Evolutionary conservation across 2,113 vertebrate species (phyloP), one percentile per base, ranked within the genome.

Genomic region (Pavo muticus): DNA sequence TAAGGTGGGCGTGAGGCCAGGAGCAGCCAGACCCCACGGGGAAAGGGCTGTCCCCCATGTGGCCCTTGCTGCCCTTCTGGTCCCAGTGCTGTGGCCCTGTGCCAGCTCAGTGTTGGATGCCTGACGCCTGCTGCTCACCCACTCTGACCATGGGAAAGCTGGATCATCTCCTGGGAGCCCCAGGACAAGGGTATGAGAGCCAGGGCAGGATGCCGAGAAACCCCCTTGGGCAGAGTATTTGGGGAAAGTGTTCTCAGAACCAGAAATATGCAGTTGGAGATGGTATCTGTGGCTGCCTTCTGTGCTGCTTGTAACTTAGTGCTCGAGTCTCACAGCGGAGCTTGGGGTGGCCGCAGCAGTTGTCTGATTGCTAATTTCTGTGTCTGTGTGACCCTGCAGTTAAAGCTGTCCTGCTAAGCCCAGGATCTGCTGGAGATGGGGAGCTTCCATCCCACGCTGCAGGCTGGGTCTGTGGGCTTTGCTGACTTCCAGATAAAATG

Each of bases 391-490:
- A 54, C 4, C 83, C 47, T 94, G 86, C 18, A 67, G 85, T 50
- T 63, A 76, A 27, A 89, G 73, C 73, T 80, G 90, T 54, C 81
- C 71, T 2, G 37, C 32, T 81, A 52, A 95, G 83, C 57, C 39
- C 72, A 77, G 74, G 71, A 61, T 86, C 47, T 83, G 23, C 50
- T 70, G 56, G 70, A 76, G 74, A 74, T 39, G 23, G 91, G 77
- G 39, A 50, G 48, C 42, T 42, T 91, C 59, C 48, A 30, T 61
- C 50, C 71, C 57, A 74, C 10, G 27, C 30, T 73, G 2, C 16
- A 30, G 44, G 45, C 74, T 73, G 29, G 25, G 60, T 71, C 48
- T 90, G 40, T 76, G 64, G 39, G 84, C 52, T 93, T 94, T 59
- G n/a, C 11, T 56, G 14, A 10, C 39, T 45, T 44, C 42, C 18